Evolutionary conservation across 2,797 vertebrate species (phyloP), one percentile per base, ranked within the genome.

Genomic region (Onychomys leucogaster): DNA sequence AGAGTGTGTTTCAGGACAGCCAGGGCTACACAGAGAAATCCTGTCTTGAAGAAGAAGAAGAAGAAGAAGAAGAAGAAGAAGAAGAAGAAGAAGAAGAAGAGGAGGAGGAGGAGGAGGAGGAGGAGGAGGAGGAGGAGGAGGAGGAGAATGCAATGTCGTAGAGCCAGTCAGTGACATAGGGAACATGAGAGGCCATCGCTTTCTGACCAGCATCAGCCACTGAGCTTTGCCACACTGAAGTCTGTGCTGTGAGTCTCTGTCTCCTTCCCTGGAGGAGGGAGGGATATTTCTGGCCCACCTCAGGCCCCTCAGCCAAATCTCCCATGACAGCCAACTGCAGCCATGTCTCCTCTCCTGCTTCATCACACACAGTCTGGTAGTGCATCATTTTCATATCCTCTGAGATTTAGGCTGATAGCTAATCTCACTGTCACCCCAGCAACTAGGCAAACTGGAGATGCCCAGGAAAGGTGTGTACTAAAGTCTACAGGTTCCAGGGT

Each of bases 91-190:
- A 16, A 17, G 7, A 29, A 65, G 25, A 4, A 12, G 34, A 17
- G 7, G 32, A 34, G 7, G 34, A 2, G 5, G 63, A 73, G 4
- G 37, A 71, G 19, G n/a, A 73, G n/a, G 19, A 73, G 19, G 9
- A 16, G 8, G 3, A 10, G 1, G 6, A 37, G 0, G 67, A n/a
- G 27, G 34, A 69, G 19, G 34, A n/a, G 2, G 17, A 4, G 4
- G n/a, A n/a, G n/a, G n/a, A n/a, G 1, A 37, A 11, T 37, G 19
- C 67, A 27, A 25, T 25, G 75, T 32, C 76, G 55, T 43, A 55
- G 82, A 86, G 4, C 19, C 63, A 86, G 43, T 52, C 3, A 1
- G 32, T 37, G 43, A 32, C 1, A 3, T 0, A 27, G 34, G 25
- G 5, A 69, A 59, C n/a, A 71, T 1, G 6, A 14, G 6, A 63